A percentile compares a stretch with the other conserved stretches of the same genome.
These are phyloP conservation scores for Enteromius treurensis DNA, from an alignment of 2,797 vertebrate species.

Conservation along the genomic window DNA sequence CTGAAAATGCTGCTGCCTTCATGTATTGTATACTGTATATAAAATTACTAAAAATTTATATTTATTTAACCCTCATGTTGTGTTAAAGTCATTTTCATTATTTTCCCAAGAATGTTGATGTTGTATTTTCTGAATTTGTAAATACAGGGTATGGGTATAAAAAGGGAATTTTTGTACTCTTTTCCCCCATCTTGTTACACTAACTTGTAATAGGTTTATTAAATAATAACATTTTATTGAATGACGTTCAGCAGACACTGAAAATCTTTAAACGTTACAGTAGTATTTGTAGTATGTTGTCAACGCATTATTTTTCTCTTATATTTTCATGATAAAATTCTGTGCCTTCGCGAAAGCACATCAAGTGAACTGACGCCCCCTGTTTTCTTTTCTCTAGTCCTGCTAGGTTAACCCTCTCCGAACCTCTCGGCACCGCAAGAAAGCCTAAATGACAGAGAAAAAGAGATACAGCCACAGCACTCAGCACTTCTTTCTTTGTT, in stretches of 20 bases:
- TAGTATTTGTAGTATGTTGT: background rate
- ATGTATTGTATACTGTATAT: background rate
- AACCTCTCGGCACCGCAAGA: slow-evolving; percentile 16
- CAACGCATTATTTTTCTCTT: background rate
- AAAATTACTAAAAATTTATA: background rate
- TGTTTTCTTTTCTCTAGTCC: slow-evolving; percentile 34
- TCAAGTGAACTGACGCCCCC: background rate
- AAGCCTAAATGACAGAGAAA: slow-evolving; percentile 1
- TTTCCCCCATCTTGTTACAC: too few species aligned
- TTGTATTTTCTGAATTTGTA: background rate
- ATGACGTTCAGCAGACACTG: background rate
- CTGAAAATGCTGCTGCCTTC: background rate
- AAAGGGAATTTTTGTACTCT: too few species aligned
- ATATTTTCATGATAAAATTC: background rate
- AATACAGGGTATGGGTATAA: background rate
- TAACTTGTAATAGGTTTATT: too few species aligned
- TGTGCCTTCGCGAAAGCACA: background rate
- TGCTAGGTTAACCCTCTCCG: background rate
- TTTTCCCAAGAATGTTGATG: background rate
- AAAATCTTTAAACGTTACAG: background rate
- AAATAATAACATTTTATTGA: too few species aligned
- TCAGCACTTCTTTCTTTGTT: slow-evolving; percentile 30
- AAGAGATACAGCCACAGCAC: background rate
- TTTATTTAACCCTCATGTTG: background rate
- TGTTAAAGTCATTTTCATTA: background rate